These are phyloP conservation scores for Cephus pygmeus DNA, from an alignment of 2,888 invertebrate genomes.

Conservation along the genomic window DNA sequence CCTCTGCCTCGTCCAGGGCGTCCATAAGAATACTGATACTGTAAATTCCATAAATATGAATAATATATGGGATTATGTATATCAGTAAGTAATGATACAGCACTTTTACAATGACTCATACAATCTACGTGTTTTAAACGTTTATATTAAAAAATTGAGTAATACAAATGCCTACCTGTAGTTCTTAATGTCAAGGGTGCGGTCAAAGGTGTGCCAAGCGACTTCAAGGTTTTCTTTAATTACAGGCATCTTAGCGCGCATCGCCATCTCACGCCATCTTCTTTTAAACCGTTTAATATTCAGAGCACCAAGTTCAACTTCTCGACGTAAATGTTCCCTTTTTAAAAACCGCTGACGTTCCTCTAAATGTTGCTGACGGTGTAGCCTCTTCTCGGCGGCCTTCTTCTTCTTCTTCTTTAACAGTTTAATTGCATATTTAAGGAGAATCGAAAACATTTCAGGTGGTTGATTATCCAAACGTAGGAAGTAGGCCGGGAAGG, in stretches of 20 bases:
- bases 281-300: conserved; percentile 56
- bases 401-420: conserved; percentile 29
- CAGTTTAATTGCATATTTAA: neutral
- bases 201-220: conserved; percentile 66
- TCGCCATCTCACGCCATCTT: conserved; percentile 64
- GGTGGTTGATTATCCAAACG: neutral
- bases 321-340: conserved; percentile 58
- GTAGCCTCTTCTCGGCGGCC: conserved; percentile 41
- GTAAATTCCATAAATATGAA: neutral
- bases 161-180: conserved; percentile 47
- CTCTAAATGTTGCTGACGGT: conserved; percentile 36
- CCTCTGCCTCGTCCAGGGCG: conserved; percentile 60
- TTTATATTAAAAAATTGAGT: neutral
- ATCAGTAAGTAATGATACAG: neutral
- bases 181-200: conserved; percentile 66
- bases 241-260: conserved; percentile 60
- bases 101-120: neutral
- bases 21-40: conserved; percentile 63
- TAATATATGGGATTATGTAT: neutral
- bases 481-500: neutral
- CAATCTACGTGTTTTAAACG: neutral
- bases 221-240: conserved; percentile 63
- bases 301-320: conserved; percentile 58
- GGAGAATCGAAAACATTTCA: neutral
- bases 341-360: conserved; percentile 49